phyloP scores from a whole-genome alignment of 2,888 invertebrate genomes.

The Cerceris ruficornis region DNA sequence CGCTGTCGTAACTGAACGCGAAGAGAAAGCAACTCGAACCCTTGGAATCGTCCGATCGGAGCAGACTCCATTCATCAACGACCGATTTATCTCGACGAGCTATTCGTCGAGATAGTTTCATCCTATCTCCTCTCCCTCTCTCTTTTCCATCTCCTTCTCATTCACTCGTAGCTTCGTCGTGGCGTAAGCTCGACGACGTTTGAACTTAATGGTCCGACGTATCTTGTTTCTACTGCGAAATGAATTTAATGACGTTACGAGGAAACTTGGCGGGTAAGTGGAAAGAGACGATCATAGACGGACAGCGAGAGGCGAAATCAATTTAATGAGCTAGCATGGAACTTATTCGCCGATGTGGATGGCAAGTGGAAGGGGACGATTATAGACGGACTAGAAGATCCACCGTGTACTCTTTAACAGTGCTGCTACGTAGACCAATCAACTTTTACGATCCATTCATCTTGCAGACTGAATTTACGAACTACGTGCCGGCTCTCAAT shows the following conservation, averaged over 20 bases:
- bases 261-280: too few species aligned
- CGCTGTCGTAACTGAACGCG: neutral
- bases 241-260: too few species aligned
- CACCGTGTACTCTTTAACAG: slow-evolving; percentile 10
- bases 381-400: neutral
- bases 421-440: slow-evolving; percentile 45
- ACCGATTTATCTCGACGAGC: slow-evolving; percentile 26
- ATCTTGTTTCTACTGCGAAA: neutral
- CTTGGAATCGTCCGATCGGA: neutral
- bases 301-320: slow-evolving; percentile 16
- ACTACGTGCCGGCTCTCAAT: slow-evolving; percentile 45
- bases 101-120: neutral
- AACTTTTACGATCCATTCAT: slow-evolving; percentile 48
- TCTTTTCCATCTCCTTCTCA: too few species aligned
- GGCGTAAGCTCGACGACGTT: neutral
- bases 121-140: neutral
- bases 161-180: neutral
- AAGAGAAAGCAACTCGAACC: neutral
- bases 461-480: slow-evolving; percentile 34
- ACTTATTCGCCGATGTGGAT: slow-evolving; percentile 20
- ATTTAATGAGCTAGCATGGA: slow-evolving; percentile 28
- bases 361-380: slow-evolving; percentile 1
- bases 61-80: neutral
- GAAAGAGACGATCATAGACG: too few species aligned
- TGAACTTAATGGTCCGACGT: slow-evolving; percentile 7